Evolutionary conservation across 2,888 invertebrate genomes (phyloP).

Genomic region (Allacma fusca): DNA sequence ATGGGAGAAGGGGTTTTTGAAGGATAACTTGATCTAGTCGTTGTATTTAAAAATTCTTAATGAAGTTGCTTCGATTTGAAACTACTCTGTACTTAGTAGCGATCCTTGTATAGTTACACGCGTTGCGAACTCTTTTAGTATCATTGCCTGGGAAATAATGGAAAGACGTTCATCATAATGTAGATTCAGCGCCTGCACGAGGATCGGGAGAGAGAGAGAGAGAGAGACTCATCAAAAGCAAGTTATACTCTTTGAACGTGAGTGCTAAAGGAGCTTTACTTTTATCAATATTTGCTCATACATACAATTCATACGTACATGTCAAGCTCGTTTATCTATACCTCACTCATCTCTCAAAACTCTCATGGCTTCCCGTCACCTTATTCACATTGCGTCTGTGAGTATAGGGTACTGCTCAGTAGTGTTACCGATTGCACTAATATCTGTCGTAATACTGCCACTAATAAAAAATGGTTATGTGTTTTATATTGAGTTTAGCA

Average conservation of each 20-base stretch:
- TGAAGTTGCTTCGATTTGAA: neutral
- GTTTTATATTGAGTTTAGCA: neutral
- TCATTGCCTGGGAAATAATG: neutral
- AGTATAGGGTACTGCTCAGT: neutral
- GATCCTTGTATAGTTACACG: too few relatives aligned
- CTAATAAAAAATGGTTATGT: slow-evolving; percentile 9
- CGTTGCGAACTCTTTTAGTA: too few relatives aligned
- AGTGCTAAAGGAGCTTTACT: slow-evolving; percentile 25
- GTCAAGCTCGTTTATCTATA: neutral
- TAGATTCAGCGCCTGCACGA: neutral
- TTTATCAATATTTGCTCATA: slow-evolving; percentile 39
- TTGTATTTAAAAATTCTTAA: neutral
- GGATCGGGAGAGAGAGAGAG: neutral
- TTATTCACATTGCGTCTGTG: neutral
- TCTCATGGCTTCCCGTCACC: slow-evolving; percentile 22
- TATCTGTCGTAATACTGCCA: slow-evolving; percentile 24
- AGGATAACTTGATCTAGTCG: neutral
- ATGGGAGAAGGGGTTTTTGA: neutral
- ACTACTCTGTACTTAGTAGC: too few relatives aligned
- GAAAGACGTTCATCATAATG: neutral
- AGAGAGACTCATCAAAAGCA: slow-evolving; percentile 10
- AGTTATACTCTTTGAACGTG: slow-evolving; percentile 14
- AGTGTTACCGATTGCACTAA: neutral
- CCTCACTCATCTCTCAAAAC: slow-evolving; percentile 33
- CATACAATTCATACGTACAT: neutral